Evolutionary conservation across 2,113 vertebrate genomes (phyloP).

Genomic region (Ctenomys sociabilis): DNA sequence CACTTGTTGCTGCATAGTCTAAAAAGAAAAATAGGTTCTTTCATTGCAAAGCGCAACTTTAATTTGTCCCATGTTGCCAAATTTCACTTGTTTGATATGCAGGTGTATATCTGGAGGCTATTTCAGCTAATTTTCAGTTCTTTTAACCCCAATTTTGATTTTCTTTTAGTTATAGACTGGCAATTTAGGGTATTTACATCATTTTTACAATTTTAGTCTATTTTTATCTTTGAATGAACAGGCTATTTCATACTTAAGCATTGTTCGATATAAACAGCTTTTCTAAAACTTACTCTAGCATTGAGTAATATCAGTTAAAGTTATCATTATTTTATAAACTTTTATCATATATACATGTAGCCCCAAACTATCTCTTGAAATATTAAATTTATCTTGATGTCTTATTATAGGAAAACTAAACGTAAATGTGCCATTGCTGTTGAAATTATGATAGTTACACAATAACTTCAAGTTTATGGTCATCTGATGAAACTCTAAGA

Average conservation of each 20-base stretch:
- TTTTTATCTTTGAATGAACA: conserved; percentile 31
- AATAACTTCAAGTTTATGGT: not conserved
- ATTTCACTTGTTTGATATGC: not conserved
- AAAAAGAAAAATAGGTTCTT: not conserved
- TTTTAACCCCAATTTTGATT: conserved; percentile 33
- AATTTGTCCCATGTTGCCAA: not conserved
- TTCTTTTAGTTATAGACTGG: conserved; percentile 12
- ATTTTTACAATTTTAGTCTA: conserved; percentile 41
- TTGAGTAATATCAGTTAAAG: conserved; percentile 43
- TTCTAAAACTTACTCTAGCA: not conserved
- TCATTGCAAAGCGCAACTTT: not conserved
- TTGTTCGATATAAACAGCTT: conserved; percentile 34
- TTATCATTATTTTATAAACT: not conserved
- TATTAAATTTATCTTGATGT: not conserved
- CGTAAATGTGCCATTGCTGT: not conserved
- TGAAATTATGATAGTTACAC: conserved; percentile 33
- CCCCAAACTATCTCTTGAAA: not conserved
- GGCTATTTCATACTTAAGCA: not conserved
- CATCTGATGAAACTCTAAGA: not conserved
- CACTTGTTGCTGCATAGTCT: not conserved
- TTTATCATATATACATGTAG: not conserved
- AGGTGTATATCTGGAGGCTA: not conserved
- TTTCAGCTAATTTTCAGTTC: not conserved
- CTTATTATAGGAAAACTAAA: not conserved
- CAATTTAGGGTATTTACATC: conserved; percentile 34